Evolutionary conservation across 1,140 invertebrate species (phyloP).

Genomic region (Bombus fervidus): DNA sequence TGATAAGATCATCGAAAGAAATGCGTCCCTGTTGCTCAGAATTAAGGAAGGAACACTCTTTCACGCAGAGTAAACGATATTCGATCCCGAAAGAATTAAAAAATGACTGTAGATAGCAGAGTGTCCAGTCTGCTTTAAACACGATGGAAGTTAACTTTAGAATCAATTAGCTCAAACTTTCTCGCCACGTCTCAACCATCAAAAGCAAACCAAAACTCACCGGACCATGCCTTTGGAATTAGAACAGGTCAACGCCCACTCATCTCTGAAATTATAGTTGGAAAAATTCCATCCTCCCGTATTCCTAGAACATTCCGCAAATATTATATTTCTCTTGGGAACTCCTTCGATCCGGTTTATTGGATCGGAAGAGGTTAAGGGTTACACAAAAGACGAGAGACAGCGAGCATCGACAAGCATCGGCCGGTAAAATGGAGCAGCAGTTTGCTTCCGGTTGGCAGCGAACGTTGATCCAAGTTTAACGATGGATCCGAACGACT

Average conservation of each 20-base stretch:
- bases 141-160: not conserved
- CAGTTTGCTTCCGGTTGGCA: conserved; percentile 36
- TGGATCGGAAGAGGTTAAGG: not conserved
- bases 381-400: not conserved
- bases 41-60: not conserved
- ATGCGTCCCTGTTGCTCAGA: not conserved
- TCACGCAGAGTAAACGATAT: not conserved
- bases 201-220: not conserved
- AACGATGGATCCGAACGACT: conserved; percentile 30
- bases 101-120: not conserved
- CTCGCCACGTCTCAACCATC: not conserved
- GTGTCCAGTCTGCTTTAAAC: not conserved
- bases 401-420: not conserved
- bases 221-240: not conserved
- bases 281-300: not conserved
- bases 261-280: not conserved
- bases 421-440: conserved; percentile 35
- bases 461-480: conserved; percentile 19
- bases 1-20: not conserved
- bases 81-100: not conserved
- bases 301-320: not conserved
- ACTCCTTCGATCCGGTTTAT: not conserved
- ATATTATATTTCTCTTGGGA: not conserved
- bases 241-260: not conserved
- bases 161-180: not conserved